Percentiles rank a stretch among this genome's conserved stretches.
These are phyloP conservation scores for Myotis planiceps DNA, from an alignment of 2,797 vertebrate genomes.

Conservation along the genomic window DNA sequence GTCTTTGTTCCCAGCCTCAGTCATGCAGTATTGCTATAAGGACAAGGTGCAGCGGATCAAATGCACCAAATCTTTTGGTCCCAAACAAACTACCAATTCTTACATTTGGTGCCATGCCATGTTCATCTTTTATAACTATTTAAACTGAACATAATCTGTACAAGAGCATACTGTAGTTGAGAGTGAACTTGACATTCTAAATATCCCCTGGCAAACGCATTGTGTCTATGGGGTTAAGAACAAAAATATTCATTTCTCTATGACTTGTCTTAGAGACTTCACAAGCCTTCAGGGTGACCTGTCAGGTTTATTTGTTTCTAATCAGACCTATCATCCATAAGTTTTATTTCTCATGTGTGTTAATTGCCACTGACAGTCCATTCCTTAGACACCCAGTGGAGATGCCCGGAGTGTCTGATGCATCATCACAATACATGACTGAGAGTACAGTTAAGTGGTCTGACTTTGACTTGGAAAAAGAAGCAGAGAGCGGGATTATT, in stretches of 20 bases:
- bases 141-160: background rate
- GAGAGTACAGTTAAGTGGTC: background rate
- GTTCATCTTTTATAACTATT: background rate
- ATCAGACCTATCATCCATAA: background rate
- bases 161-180: background rate
- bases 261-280: background rate
- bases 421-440: background rate
- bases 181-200: background rate
- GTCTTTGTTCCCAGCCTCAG: too few species aligned
- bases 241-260: background rate
- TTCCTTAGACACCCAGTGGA: background rate
- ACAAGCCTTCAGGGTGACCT: slow-evolving; percentile 43
- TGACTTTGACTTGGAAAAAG: slow-evolving; percentile 6
- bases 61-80: background rate
- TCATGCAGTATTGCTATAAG: fast-evolving
- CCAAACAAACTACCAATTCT: background rate
- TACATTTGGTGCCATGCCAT: background rate
- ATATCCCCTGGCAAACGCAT: background rate
- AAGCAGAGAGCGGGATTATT: background rate
- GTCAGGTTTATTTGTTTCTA: slow-evolving; percentile 44
- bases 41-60: background rate
- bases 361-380: slow-evolving; percentile 45
- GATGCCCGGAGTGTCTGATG: background rate
- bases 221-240: background rate
- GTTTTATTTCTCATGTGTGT: background rate